Base-by-base conservation (phyloP, 2,888 invertebrate genomes). In the Aproaerema taeniolella region DNA sequence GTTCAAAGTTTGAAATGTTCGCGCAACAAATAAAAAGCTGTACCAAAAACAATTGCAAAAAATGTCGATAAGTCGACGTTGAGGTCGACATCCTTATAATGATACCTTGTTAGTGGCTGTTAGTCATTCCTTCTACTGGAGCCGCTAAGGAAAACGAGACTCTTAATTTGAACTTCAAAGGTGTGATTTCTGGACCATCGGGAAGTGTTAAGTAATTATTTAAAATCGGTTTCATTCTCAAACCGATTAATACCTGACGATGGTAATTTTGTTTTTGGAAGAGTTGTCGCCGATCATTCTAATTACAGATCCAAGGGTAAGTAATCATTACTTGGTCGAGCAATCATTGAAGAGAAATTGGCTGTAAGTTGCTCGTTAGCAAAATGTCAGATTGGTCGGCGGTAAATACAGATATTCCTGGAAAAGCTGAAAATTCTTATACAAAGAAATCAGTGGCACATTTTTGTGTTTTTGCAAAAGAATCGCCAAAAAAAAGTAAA, bases 21-120 rank as follows among this genome's bases (percentile, higher is more conserved):
- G 15, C 16, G 37, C 17, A 24, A 25, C 30, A 34, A 20, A 38
- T 17, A 32, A 35, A 16, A 33, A 35, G 33, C 33, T 24, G 28
- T 45, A 49, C 51, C 53, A 68, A 69, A 68, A 66, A 62, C 49
- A 55, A 52, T 50, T 43, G 54, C 56, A 66, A 70, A 74, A 74
- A 74, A 61, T 61, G 74, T 80, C 78, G 78, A 78, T 73, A 73
- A 46, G 47, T 49, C 58, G 55, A 48, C 49, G 41, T 48, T 38
- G 52, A 60, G 67, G 63, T 70, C 65, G 61, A 73, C 80, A 72
- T 77, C 76, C 80, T 78, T 81, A 81, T 78, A 79, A 81, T 68
- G 70, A 68, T 61, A 63, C 59, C 85, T 85, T 83, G 85, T 85
- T 85, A 85, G 76, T 71, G 71, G 62, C 65, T 72, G 75, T 78